phyloP scores from a whole-genome alignment of 2,888 invertebrate species.

The Beris morrisii region DNA sequence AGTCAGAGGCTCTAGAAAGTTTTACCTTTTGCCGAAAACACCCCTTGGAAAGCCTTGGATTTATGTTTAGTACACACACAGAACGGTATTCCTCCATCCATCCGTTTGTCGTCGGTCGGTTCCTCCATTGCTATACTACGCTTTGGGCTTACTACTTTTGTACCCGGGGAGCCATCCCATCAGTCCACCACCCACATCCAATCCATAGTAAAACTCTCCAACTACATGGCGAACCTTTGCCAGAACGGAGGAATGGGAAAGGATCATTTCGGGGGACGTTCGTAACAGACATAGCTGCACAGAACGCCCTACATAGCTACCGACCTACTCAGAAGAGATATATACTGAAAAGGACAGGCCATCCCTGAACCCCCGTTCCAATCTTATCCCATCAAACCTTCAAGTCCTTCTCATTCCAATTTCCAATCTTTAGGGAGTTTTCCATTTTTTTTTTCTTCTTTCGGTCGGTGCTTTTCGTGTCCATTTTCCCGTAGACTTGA shows the following conservation, averaged over 20 bases:
- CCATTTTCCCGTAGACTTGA: conserved; percentile 28
- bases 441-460: conserved; percentile 15
- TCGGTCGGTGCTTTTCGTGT: conserved; percentile 13
- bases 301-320: neutral
- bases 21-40: neutral
- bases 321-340: no score
- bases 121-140: conserved; percentile 12
- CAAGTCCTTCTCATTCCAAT: conserved; percentile 26
- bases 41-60: conserved; percentile 35
- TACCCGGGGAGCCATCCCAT: conserved; percentile 3
- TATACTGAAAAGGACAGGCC: no score
- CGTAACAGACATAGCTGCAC: conserved; percentile 8
- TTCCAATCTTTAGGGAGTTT: conserved; percentile 28
- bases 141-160: conserved; percentile 14
- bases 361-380: conserved; percentile 4
- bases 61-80: conserved; percentile 31
- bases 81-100: conserved; percentile 15
- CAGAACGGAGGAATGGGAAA: neutral
- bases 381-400: conserved; percentile 20
- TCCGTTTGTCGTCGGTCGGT: conserved; percentile 15
- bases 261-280: conserved; percentile 8
- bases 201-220: conserved; percentile 10
- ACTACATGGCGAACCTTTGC: conserved; percentile 15
- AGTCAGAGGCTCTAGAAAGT: no score
- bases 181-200: neutral